Evolutionary conservation across 2,888 invertebrate genomes (phyloP).

Genomic region (Cetonia aurata): DNA sequence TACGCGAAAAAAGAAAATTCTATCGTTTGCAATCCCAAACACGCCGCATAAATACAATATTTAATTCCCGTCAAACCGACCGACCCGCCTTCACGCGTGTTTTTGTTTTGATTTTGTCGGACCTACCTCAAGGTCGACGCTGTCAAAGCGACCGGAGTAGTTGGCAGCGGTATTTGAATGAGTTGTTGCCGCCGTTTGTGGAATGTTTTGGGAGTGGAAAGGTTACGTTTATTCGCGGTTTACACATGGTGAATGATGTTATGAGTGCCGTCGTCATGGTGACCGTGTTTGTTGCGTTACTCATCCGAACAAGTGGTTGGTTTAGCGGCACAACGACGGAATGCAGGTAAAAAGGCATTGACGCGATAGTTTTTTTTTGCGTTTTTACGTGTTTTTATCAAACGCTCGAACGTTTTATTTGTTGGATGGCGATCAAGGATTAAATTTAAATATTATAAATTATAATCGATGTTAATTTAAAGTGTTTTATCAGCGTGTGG

Average conservation of each 20-base stretch:
- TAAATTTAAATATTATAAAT: too few species aligned
- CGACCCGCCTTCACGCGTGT: neutral
- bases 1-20: neutral
- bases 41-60: too few species aligned
- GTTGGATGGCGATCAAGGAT: too few species aligned
- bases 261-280: slow-evolving; percentile 29
- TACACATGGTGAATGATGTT: slow-evolving; percentile 8
- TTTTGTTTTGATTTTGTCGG: slow-evolving; percentile 16
- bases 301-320: slow-evolving; percentile 35
- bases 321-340: neutral
- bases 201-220: neutral
- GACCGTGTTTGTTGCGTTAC: slow-evolving; percentile 15
- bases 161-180: too few species aligned
- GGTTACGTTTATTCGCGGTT: slow-evolving; percentile 13
- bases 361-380: neutral
- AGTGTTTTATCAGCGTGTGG: too few species aligned
- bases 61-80: neutral
- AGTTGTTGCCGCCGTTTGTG: neutral
- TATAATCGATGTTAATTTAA: too few species aligned
- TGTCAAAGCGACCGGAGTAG: neutral
- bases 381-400: neutral
- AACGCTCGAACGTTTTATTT: neutral
- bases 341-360: neutral
- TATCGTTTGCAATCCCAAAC: too few species aligned
- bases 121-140: slow-evolving; percentile 6